Percentiles rank a stretch among this genome's conserved stretches.
Evolutionary conservation across 2,113 vertebrate genomes (phyloP).

Genomic region (Pyrgilauda ruficollis): DNA sequence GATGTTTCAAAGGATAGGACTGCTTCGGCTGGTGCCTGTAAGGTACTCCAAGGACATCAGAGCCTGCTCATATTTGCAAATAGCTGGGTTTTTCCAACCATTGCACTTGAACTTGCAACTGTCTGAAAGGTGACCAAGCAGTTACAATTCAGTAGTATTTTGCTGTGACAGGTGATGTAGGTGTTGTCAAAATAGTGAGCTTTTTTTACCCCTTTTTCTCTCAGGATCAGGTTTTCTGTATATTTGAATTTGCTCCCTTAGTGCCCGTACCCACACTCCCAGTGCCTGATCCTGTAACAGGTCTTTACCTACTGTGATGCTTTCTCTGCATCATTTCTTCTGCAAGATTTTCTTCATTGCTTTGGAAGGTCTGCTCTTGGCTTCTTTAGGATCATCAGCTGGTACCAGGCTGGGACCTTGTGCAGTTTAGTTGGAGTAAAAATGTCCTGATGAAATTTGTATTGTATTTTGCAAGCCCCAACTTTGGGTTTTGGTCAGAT

Average conservation of each 20-base stretch:
- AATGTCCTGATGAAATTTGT: not conserved
- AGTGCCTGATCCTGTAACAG: not conserved
- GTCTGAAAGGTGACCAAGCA: not conserved
- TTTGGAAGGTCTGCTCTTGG: not conserved
- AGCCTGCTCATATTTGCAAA: not conserved
- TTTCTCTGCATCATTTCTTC: not conserved
- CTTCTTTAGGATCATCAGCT: not conserved
- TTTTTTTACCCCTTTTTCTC: not conserved
- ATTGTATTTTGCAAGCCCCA: not conserved
- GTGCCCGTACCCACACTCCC: not conserved
- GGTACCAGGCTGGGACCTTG: not conserved
- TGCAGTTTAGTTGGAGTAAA: not conserved
- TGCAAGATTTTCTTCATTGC: not conserved
- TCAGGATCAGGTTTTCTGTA: not conserved
- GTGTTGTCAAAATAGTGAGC: not conserved
- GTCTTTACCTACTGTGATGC: not conserved
- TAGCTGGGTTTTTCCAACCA: not conserved
- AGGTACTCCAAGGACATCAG: not conserved
- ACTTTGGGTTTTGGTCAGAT: not conserved
- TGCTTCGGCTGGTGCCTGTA: constrained; percentile 8
- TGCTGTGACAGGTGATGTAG: not conserved
- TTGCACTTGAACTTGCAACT: constrained; percentile 9
- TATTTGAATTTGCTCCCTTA: not conserved
- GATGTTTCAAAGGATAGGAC: not conserved
- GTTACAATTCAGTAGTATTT: not conserved